Base-by-base conservation (phyloP, 2,797 vertebrate species). In the Macrochelys suwanniensis region DNA sequence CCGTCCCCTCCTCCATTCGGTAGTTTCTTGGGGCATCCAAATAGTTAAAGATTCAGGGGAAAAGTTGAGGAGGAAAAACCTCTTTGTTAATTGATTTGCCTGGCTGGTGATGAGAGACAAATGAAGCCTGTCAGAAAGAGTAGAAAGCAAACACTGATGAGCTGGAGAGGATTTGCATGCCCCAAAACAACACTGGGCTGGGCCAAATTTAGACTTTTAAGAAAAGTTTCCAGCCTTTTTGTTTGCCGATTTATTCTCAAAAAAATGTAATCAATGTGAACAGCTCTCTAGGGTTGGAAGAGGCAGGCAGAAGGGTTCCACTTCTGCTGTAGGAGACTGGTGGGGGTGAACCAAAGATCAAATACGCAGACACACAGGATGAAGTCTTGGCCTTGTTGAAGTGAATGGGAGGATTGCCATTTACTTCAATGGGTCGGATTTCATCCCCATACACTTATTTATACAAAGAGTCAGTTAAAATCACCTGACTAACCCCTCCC, bases 1-100 rank as follows among this genome's bases (percentile, higher is more conserved):
- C 47, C n/a, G 87, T 33, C 94, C 77, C 79, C 92, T 80, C 83
- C 74, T 74, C 94, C 31, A 84, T 81, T 81, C 53, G 25, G 28
- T 0, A 0, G 16, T 87, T 26, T 57, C 84, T 91, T 1, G 0
- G 50, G 68, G 26, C 74, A 91, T 3, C 5, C 82, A 56, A 15
- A 1, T 2, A 81, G 28, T 31, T 26, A 15, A 87, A 88, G 90
- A 93, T 28, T 33, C 82, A 94, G 11, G 56, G 2, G 21, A 90
- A 4, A 45, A n/a, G 16, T 1, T 11, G 5, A 54, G 17, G 7
- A 80, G 79, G 45, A 74, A 68, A 78, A 74, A 5, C 0, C 0
- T 0, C 4, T 88, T 47, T 93, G 1, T 84, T 85, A 82, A 47
- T 77, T 59, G 49, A 49, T 3, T 76, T 93, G 54, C 54, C 9